Conservation (phyloP, 1,140 invertebrate genomes). For the Mercenaria mercenaria region DNA sequence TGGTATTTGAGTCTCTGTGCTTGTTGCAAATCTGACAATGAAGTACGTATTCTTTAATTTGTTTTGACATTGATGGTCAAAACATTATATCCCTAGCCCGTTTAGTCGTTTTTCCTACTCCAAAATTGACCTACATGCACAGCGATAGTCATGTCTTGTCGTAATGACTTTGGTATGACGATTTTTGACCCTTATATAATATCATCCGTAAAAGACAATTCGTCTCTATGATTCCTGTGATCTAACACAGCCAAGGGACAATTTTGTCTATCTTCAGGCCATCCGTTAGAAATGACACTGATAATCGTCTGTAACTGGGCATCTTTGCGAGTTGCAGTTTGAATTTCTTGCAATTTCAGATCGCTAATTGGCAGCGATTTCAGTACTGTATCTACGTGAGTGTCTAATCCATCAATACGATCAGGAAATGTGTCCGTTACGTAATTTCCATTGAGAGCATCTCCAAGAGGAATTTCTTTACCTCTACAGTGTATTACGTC, state of each 20-base stretch:
- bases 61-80: conserved; percentile 74
- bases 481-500: conserved; percentile 7
- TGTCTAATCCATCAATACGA: conserved; percentile 3
- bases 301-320: conserved; percentile 34
- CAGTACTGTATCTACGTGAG: conserved; percentile 4
- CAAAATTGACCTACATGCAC: conserved; percentile 82
- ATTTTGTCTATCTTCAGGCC: conserved; percentile 37
- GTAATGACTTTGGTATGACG: conserved; percentile 59
- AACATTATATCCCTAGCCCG: conserved; percentile 73
- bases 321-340: neutral
- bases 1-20: conserved; percentile 42
- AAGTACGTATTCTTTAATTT: conserved; percentile 71
- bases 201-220: conserved; percentile 42
- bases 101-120: conserved; percentile 68
- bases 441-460: conserved; percentile 18
- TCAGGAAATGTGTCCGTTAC: conserved; percentile 34
- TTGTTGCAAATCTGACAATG: conserved; percentile 69
- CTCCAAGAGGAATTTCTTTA: conserved; percentile 29
- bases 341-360: conserved; percentile 12
- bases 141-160: conserved; percentile 71
- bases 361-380: conserved; percentile 10
- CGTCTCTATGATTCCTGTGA: conserved; percentile 66
- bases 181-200: conserved; percentile 77
- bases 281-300: conserved; percentile 40
- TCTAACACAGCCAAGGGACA: conserved; percentile 37